Conservation (phyloP, 2,888 invertebrate genomes). For the Leptinotarsa peninsularis region DNA sequence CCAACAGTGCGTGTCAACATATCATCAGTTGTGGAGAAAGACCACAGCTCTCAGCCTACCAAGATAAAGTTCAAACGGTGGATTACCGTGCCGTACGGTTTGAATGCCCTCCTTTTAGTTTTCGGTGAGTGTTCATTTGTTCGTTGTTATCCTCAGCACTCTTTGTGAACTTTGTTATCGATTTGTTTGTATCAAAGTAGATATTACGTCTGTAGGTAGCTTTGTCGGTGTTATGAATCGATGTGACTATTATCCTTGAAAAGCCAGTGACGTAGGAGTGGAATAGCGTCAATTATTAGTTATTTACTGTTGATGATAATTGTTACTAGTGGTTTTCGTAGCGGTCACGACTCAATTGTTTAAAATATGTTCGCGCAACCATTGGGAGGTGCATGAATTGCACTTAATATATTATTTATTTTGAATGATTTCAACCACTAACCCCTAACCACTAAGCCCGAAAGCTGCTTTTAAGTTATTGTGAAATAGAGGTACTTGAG, state of each 20-base stretch:
- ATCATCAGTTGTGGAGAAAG: slow-evolving; percentile 44
- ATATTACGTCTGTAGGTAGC: background rate
- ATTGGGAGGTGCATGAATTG: background rate
- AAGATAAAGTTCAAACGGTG: slow-evolving; percentile 43
- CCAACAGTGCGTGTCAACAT: slow-evolving; percentile 46
- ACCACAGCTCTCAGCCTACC: slow-evolving; percentile 49
- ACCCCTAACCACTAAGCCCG: too few species aligned
- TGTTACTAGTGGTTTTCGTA: background rate
- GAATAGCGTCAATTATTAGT: background rate
- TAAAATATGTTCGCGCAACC: background rate
- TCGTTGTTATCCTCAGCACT: background rate
- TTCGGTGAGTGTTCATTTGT: slow-evolving; percentile 52
- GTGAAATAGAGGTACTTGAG: too few species aligned
- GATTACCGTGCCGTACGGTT: slow-evolving; percentile 49
- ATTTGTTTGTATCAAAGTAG: background rate
- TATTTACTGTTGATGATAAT: background rate
- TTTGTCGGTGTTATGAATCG: slow-evolving; percentile 5
- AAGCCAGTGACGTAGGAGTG: slow-evolving; percentile 13
- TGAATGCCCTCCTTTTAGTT: slow-evolving; percentile 50
- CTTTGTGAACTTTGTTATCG: background rate
- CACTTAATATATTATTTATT: too few species aligned
- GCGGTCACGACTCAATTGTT: background rate
- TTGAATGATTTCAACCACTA: too few species aligned
- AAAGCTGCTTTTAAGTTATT: too few species aligned
- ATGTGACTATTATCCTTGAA: slow-evolving; percentile 6